Conservation (phyloP, 1,140 invertebrate species). For the Lineus longissimus region DNA sequence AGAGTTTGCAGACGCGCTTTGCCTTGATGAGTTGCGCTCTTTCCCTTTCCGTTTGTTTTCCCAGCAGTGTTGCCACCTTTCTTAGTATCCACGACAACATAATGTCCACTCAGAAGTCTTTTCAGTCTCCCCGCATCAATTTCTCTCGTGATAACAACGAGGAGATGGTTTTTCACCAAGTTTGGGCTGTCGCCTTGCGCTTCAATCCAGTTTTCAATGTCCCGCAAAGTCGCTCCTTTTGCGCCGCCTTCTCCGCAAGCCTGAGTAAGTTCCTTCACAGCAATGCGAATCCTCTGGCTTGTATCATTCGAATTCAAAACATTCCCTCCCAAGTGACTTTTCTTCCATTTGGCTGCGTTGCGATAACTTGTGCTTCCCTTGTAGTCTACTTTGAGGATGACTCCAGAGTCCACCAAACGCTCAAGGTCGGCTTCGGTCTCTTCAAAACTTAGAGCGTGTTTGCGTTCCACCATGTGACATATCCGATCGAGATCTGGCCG, state of each 20-base stretch:
- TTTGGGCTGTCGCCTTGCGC: constrained; percentile 17
- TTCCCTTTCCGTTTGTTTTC: constrained; percentile 1
- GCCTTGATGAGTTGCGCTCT: constrained; percentile 8
- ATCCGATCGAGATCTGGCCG: constrained; percentile 77
- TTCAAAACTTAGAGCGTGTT: constrained; percentile 66
- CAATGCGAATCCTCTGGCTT: constrained; percentile 34
- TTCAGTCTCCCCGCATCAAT: constrained; percentile 32
- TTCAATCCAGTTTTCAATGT: constrained; percentile 34
- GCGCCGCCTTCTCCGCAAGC: not conserved
- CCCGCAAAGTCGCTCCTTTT: constrained; percentile 19
- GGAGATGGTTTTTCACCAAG: constrained; percentile 27
- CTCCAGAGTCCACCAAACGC: constrained; percentile 69
- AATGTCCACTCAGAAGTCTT: constrained; percentile 31
- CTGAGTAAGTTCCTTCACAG: constrained; percentile 29
- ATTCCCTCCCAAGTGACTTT: constrained; percentile 30
- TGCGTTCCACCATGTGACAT: constrained; percentile 72
- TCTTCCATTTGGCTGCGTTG: constrained; percentile 63
- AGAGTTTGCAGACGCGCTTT: not conserved
- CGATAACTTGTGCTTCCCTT: constrained; percentile 80
- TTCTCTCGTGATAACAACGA: constrained; percentile 41
- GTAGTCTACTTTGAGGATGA: constrained; percentile 79
- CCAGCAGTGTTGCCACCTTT: not conserved
- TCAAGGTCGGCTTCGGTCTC: constrained; percentile 73
- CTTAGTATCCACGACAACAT: constrained; percentile 12
- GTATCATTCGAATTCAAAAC: constrained; percentile 41